Percentiles rank a stretch among this genome's conserved stretches.
Evolutionary conservation across 2,113 vertebrate genomes (phyloP).

Genomic region (Drymodes brunneopygia): DNA sequence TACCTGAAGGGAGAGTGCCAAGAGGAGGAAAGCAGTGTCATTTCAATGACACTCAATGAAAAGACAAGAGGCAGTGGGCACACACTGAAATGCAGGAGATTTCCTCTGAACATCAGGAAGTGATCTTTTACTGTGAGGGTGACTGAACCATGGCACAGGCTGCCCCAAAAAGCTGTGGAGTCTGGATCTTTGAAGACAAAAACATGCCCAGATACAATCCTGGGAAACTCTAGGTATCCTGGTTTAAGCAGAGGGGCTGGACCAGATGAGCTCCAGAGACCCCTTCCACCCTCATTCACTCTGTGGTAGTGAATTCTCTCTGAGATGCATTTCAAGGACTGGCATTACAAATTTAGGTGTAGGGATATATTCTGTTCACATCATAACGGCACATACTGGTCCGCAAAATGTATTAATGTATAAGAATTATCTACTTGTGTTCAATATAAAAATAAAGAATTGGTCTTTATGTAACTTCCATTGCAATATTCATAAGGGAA

Average conservation of each 20-base stretch:
- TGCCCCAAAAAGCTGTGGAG: background rate
- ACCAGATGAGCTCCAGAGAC: background rate
- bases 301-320: background rate
- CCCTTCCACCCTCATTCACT: background rate
- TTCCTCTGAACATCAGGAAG: background rate
- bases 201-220: fast-evolving
- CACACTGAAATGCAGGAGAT: background rate
- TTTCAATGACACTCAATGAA: background rate
- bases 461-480: background rate
- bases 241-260: background rate
- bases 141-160: background rate
- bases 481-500: background rate
- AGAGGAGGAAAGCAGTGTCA: background rate
- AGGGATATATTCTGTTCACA: background rate
- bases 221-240: background rate
- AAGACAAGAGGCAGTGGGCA: background rate
- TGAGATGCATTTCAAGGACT: background rate
- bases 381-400: background rate
- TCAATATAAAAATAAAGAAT: background rate
- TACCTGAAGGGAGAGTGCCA: background rate
- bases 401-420: background rate
- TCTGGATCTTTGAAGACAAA: background rate
- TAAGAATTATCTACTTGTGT: background rate
- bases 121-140: background rate
- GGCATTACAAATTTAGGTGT: background rate